phyloP scores from a whole-genome alignment of 2,888 invertebrate species.

The Lasioglossum villosulum region DNA sequence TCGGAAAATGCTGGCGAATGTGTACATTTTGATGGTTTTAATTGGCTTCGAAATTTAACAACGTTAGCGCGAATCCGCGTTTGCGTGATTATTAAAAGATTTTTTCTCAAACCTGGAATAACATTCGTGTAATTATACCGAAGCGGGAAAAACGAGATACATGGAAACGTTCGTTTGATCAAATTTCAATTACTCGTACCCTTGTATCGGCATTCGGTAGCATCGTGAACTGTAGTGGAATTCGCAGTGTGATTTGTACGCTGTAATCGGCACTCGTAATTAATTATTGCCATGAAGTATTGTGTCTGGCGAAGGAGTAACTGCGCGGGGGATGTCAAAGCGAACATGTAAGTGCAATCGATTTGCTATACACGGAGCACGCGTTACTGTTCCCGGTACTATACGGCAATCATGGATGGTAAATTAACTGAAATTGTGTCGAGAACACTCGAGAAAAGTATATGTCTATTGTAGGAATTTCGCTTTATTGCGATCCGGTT shows the following conservation, averaged over 20 bases:
- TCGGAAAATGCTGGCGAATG: not conserved
- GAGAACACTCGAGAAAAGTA: constrained; percentile 43
- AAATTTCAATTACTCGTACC: constrained; percentile 43
- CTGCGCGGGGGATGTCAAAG: constrained; percentile 64
- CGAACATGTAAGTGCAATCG: constrained; percentile 75
- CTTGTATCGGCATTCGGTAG: constrained; percentile 20
- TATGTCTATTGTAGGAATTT: not conserved
- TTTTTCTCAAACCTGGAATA: not conserved
- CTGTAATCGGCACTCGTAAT: constrained; percentile 80
- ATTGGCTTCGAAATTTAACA: not conserved
- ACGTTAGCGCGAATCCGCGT: not conserved
- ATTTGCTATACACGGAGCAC: constrained; percentile 80
- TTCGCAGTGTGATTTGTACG: constrained; percentile 76
- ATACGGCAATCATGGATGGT: constrained; percentile 72
- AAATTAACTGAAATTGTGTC: constrained; percentile 76
- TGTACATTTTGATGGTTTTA: not conserved
- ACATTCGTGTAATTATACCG: not conserved
- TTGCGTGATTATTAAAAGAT: not conserved
- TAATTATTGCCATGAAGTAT: constrained; percentile 79
- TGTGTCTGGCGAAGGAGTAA: constrained; percentile 71
- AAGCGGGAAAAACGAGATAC: not conserved
- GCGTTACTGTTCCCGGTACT: constrained; percentile 44
- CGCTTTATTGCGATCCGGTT: not conserved
- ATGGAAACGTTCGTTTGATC: constrained; percentile 4
- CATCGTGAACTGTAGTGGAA: constrained; percentile 43